Base-by-base conservation (phyloP, 2,113 vertebrate species). In the Melospiza melodia region DNA sequence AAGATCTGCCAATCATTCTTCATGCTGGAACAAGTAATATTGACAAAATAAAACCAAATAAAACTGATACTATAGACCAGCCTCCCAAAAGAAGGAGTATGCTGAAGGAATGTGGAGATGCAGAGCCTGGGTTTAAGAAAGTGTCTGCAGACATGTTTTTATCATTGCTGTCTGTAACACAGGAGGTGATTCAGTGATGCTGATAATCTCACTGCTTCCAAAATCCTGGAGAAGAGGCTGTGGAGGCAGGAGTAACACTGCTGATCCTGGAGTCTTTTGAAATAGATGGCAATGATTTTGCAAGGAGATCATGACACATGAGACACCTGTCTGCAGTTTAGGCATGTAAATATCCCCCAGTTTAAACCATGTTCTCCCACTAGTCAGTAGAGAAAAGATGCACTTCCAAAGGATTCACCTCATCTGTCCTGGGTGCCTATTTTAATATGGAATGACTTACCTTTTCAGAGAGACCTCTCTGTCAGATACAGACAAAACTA, bases 81-180 rank as follows among this genome's bases (percentile, higher is more conserved):
- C 6, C 46, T 49, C 23, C 18, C 12, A 46, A 61, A 75, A 67
- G 33, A 19, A 55, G 15, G 7, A 62, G 9, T 44, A 18, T 66
- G 27, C 8, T 72, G 15, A 49, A 74, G 46, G 31, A 90, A 76
- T 44, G 17, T 44, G 28, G 8, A 68, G 22, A 57, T 44, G 18
- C 8, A 61, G 46, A 91, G 16, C 21, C 24, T 67, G 25, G 2
- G 0, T 80, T 92, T 86, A 54, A 72, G 44, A 52, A 88, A 41
- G 4, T 0, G 0, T 76, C 49, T 65, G 41, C 48, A 68, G 28
- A 61, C 4, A 5, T 13, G 5, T 1, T 35, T 63, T 75, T 57
- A 5, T 61, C 27, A n/a, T 41, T 20, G 15, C 6, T 58, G 14
- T 35, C 73, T 58, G 19, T 28, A 39, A 55, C 16, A 27, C 65